A percentile compares a stretch with the other conserved stretches of the same genome.
Conservation (phyloP, 2,113 vertebrate genomes). For the Falco punctatus region DNA sequence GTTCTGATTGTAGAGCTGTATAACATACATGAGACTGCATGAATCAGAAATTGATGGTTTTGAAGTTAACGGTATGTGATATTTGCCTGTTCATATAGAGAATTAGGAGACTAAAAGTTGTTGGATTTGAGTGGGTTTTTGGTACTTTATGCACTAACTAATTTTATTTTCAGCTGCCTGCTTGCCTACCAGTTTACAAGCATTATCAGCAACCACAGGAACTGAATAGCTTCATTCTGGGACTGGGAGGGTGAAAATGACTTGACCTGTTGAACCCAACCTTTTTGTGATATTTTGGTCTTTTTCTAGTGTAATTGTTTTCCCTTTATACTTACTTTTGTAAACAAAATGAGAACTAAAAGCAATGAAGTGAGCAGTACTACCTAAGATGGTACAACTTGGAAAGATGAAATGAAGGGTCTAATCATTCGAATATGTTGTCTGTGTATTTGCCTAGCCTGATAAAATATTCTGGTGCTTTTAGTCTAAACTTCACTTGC, state of each 20-base stretch:
- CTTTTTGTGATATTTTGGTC: background rate
- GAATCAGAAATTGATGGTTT: rapidly evolving
- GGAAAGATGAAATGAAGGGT: background rate
- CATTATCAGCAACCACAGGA: background rate
- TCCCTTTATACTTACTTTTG: background rate
- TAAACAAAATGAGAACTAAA: background rate
- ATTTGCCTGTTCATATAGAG: rapidly evolving
- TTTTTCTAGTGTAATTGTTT: background rate
- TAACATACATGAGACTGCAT: rapidly evolving
- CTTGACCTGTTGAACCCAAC: background rate
- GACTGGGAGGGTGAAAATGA: background rate
- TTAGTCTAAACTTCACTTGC: background rate
- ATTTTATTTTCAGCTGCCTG: background rate
- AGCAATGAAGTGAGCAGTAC: background rate
- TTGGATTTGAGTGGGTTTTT: background rate
- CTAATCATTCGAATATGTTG: background rate
- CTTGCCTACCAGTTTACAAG: background rate
- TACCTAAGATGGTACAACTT: background rate
- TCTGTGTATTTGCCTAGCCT: background rate
- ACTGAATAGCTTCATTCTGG: background rate
- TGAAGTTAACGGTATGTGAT: rapidly evolving
- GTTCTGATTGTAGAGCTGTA: background rate
- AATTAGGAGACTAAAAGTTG: background rate
- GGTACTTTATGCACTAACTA: background rate
- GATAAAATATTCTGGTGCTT: background rate